phyloP scores from a whole-genome alignment of 2,888 invertebrate genomes.

The Eristalinus sepulchralis region DNA sequence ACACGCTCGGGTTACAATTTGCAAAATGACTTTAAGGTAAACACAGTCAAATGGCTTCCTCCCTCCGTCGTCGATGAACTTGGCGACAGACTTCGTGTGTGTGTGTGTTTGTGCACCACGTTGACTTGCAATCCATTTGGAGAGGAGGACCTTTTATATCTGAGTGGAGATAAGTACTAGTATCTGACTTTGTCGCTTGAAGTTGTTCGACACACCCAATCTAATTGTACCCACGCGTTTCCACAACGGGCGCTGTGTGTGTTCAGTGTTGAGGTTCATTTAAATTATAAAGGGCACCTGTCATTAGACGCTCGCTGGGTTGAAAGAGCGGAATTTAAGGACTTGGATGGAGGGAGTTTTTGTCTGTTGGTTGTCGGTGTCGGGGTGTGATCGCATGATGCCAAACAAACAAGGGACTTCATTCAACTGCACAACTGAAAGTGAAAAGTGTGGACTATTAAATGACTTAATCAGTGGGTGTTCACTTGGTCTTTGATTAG shows the following conservation, averaged over 20 bases:
- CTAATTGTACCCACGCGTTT: conserved; percentile 18
- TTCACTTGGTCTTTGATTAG: too few species aligned
- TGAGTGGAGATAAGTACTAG: conserved; percentile 1
- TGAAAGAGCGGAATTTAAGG: background rate
- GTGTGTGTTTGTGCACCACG: too few species aligned
- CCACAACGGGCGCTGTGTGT: background rate
- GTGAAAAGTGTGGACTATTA: too few species aligned
- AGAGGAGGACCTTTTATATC: background rate
- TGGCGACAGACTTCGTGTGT: background rate
- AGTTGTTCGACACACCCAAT: conserved; percentile 4
- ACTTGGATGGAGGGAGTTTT: background rate
- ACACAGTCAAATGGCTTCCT: conserved; percentile 24
- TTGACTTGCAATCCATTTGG: conserved; percentile 10
- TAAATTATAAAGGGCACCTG: background rate
- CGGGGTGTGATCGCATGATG: background rate
- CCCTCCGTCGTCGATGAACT: background rate
- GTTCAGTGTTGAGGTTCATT: background rate
- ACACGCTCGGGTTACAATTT: conserved; percentile 8
- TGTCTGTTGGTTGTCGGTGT: background rate
- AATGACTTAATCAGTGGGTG: too few species aligned
- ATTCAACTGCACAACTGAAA: too few species aligned
- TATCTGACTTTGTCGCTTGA: background rate
- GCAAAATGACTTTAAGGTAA: conserved; percentile 21
- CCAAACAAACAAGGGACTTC: too few species aligned
- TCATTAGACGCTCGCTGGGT: background rate